phyloP scores from a whole-genome alignment of 2,888 invertebrate species.

The Idaea aversata region DNA sequence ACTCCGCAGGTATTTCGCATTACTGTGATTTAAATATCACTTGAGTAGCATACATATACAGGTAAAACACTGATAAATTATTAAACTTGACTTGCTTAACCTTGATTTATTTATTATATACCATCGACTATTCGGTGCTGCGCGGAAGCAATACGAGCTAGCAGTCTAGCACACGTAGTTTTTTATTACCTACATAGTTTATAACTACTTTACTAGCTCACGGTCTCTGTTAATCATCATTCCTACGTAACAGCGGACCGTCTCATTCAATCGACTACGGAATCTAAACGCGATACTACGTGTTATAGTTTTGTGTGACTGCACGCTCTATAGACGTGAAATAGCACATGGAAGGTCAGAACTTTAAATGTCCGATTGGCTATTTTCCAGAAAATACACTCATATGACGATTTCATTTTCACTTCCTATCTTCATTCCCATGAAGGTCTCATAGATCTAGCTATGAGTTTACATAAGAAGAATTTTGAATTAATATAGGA shows the following conservation, averaged over 20 bases:
- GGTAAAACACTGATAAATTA: too few species aligned
- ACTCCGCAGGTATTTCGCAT: too few species aligned
- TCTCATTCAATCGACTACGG: background rate
- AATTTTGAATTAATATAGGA: constrained; percentile 5
- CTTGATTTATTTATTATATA: too few species aligned
- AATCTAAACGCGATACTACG: background rate
- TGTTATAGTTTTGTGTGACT: background rate
- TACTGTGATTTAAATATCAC: too few species aligned
- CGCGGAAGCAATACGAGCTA: background rate
- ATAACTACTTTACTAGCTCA: background rate
- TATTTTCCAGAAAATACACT: constrained; percentile 36
- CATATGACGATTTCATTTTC: constrained; percentile 27
- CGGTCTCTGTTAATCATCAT: background rate
- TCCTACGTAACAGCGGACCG: background rate
- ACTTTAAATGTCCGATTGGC: constrained; percentile 28
- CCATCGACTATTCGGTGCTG: background rate
- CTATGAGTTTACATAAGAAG: constrained; percentile 35
- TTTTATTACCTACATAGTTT: background rate
- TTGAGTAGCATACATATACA: too few species aligned
- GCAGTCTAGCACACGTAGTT: background rate
- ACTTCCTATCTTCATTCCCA: constrained; percentile 17
- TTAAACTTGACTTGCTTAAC: too few species aligned
- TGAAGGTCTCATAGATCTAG: constrained; percentile 30
- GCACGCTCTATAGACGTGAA: background rate
- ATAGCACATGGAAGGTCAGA: background rate